phyloP scores from a whole-genome alignment of 2,113 vertebrate genomes.

The Lophochroa leadbeateri region DNA sequence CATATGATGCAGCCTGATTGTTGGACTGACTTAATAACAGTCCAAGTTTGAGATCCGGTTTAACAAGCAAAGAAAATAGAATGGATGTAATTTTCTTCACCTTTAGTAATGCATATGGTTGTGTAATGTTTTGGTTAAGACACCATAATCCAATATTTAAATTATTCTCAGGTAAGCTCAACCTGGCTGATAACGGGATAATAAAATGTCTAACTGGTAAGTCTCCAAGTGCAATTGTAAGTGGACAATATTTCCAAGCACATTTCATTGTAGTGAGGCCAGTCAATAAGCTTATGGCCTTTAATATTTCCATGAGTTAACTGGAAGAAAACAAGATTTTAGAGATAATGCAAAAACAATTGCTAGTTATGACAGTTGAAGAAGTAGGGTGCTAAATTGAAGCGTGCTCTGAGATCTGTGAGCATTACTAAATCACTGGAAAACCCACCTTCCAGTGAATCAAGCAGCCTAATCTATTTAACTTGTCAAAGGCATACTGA shows the following conservation, averaged over 20 bases:
- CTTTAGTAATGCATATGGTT: not conserved
- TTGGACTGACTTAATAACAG: not conserved
- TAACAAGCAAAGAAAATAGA: not conserved
- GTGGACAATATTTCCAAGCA: not conserved
- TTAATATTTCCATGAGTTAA: not conserved
- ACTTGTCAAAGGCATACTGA: not conserved
- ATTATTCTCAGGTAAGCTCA: not conserved
- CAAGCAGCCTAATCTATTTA: conserved; percentile 13
- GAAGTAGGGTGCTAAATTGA: not conserved
- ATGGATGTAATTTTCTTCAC: not conserved
- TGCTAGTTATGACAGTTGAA: not conserved
- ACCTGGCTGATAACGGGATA: not conserved
- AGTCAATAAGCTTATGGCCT: not conserved
- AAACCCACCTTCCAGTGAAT: not conserved
- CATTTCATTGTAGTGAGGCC: not conserved
- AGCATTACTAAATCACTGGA: conserved; percentile 1
- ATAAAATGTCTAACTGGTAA: not conserved
- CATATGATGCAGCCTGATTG: not conserved
- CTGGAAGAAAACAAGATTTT: conserved; percentile 1
- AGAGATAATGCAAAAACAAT: not conserved
- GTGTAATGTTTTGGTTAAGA: not conserved
- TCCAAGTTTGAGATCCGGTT: not conserved
- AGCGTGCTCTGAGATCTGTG: not conserved
- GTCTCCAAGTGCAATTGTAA: not conserved
- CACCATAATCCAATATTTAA: not conserved